These are phyloP conservation scores for Polymixis lichenea DNA, from an alignment of 2,888 invertebrate species.

Conservation along the genomic window DNA sequence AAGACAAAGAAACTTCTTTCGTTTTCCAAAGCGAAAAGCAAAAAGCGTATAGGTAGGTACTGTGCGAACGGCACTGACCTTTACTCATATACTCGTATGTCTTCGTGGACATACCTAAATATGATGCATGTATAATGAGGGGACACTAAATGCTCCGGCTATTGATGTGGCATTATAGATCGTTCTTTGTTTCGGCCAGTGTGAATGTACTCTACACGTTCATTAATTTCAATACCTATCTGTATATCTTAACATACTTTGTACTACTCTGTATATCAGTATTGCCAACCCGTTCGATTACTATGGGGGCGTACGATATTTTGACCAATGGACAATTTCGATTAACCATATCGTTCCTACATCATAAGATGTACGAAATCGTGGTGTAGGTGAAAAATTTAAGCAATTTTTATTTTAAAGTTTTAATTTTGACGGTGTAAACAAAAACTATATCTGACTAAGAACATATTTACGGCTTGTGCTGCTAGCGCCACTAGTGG, in stretches of 20 bases:
- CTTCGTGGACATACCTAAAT: constrained; percentile 15
- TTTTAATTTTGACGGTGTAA: no score
- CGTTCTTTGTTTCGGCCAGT: constrained; percentile 36
- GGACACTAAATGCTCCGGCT: constrained; percentile 6
- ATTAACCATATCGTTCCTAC: no score
- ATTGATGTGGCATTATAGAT: constrained; percentile 6
- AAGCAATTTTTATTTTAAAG: no score
- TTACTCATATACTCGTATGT: constrained; percentile 22
- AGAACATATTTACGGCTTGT: no score
- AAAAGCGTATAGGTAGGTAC: constrained; percentile 13
- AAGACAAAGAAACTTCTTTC: constrained; percentile 55
- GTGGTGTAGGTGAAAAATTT: no score
- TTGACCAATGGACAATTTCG: no score
- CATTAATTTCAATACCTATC: neutral
- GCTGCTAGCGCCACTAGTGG: no score
- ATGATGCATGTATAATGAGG: constrained; percentile 16
- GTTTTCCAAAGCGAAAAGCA: constrained; percentile 37
- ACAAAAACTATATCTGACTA: no score
- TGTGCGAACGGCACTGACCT: constrained; percentile 37
- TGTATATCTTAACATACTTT: neutral
- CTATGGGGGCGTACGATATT: no score
- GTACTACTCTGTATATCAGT: neutral
- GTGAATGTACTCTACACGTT: constrained; percentile 35
- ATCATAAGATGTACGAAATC: no score
- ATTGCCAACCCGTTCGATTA: no score